Conservation (phyloP, 2,113 vertebrate species). For the Trematocara stigmaticum region DNA sequence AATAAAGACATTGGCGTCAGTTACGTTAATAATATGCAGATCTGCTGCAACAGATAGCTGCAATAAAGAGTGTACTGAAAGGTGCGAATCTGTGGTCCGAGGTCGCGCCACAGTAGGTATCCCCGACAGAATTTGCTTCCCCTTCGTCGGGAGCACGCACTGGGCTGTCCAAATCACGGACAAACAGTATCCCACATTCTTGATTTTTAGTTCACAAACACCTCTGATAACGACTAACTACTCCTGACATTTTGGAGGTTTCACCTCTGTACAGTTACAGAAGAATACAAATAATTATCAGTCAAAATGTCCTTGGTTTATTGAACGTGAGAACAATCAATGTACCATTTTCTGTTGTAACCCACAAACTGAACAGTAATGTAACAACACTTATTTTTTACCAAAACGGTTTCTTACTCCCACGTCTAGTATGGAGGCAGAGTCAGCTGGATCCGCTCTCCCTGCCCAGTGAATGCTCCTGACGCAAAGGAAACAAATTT, state of each 20-base stretch:
- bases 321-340: background rate
- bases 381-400: background rate
- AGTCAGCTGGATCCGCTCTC: background rate
- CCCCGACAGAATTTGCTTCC: too few relatives aligned
- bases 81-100: too few relatives aligned
- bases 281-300: background rate
- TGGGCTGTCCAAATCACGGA: too few relatives aligned
- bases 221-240: background rate
- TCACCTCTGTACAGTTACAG: background rate
- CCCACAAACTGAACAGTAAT: accelerated
- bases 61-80: too few relatives aligned
- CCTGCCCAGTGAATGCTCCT: background rate
- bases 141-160: too few relatives aligned
- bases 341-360: background rate
- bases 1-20: accelerated
- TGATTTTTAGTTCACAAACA: background rate
- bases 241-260: accelerated
- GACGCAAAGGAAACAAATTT: background rate
- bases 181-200: background rate
- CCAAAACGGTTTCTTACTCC: accelerated
- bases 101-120: too few relatives aligned
- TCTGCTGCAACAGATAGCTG: background rate
- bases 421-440: background rate
- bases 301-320: background rate
- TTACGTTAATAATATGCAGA: accelerated